Evolutionary conservation across 2,113 vertebrate species (phyloP).

Genomic region (Bubo bubo): DNA sequence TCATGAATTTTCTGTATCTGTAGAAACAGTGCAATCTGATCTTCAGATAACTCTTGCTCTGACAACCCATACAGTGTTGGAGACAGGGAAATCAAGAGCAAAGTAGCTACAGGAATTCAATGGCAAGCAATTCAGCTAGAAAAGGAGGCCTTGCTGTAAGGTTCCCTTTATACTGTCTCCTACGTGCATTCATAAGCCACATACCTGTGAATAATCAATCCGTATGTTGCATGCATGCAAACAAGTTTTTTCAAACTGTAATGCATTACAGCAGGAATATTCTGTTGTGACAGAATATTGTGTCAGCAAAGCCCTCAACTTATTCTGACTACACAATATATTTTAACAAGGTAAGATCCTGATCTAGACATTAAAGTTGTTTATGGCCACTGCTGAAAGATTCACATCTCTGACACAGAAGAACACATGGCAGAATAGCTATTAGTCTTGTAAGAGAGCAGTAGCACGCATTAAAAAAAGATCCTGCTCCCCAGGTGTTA

Average conservation of each 20-base stretch:
- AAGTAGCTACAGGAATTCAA: background rate
- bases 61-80: background rate
- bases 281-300: background rate
- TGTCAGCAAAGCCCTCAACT: background rate
- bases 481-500: background rate
- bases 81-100: background rate
- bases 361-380: background rate
- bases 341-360: background rate
- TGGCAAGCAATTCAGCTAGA: background rate
- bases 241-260: background rate
- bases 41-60: background rate
- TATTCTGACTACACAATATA: background rate
- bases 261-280: background rate
- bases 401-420: background rate
- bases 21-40: background rate
- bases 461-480: background rate
- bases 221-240: too few relatives aligned
- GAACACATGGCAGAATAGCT: accelerated
- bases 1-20: background rate
- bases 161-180: background rate
- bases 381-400: background rate
- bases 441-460: background rate
- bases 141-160: background rate
- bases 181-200: accelerated
- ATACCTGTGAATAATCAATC: background rate